Evolutionary conservation across 2,888 invertebrate species (phyloP).

Genomic region (Yponomeuta malinellus): DNA sequence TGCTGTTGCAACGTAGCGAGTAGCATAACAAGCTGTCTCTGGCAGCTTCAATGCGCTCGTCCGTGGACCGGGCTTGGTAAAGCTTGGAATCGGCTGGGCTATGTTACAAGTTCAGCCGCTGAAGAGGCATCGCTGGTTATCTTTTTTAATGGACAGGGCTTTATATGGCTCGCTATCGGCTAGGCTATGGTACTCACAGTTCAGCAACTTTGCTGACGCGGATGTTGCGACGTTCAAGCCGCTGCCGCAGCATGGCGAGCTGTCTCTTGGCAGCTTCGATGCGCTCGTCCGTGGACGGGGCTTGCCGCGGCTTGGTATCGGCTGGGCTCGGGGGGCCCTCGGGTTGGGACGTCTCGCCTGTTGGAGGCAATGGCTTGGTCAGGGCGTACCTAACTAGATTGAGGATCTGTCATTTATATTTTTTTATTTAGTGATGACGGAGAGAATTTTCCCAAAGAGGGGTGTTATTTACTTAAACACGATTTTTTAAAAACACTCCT

Average conservation of each 20-base stretch:
- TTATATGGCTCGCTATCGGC: background rate
- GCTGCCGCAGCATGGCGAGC: constrained; percentile 83
- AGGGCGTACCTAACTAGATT: too few relatives aligned
- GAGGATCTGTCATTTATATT: too few relatives aligned
- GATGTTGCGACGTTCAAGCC: constrained; percentile 90
- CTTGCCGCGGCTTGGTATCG: background rate
- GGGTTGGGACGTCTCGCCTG: constrained; percentile 17
- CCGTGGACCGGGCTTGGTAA: constrained; percentile 19
- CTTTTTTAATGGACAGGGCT: too few relatives aligned
- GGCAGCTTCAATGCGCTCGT: constrained; percentile 75
- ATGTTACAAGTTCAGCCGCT: too few relatives aligned
- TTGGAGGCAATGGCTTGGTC: background rate
- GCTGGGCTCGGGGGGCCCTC: background rate
- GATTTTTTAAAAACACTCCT: too few relatives aligned
- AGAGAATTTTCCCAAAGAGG: too few relatives aligned
- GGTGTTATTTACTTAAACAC: too few relatives aligned
- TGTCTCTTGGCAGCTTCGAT: constrained; percentile 78
- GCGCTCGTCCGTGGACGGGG: constrained; percentile 63
- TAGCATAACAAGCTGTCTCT: constrained; percentile 82
- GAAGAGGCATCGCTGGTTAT: too few relatives aligned
- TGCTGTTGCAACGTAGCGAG: constrained; percentile 82
- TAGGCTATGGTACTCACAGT: constrained; percentile 79
- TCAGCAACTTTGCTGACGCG: constrained; percentile 96
- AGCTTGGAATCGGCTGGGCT: too few relatives aligned
- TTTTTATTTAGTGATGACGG: too few relatives aligned